Evolutionary conservation across 2,797 vertebrate species (phyloP).

Genomic region (Lepus townsendii): DNA sequence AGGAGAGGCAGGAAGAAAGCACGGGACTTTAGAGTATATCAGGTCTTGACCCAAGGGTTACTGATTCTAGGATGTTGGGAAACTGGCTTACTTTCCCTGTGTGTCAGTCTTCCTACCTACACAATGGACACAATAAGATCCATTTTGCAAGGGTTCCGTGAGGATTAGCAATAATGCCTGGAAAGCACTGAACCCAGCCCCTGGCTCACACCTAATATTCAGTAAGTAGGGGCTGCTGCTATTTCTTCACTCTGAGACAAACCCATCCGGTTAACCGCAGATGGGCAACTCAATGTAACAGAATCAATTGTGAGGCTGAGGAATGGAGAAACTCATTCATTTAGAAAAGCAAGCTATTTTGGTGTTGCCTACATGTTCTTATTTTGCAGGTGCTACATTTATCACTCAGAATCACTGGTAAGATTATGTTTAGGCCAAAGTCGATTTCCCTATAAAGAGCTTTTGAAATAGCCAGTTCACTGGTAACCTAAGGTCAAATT

Average conservation of each 20-base stretch:
- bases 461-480: neutral
- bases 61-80: neutral
- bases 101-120: slow-evolving; percentile 1
- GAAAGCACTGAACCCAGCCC: neutral
- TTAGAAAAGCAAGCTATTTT: neutral
- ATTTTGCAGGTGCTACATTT: neutral
- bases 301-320: neutral
- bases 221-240: neutral
- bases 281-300: neutral
- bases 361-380: neutral
- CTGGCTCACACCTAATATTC: neutral
- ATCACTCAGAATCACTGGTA: neutral
- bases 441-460: slow-evolving; percentile 19
- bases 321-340: neutral
- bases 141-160: neutral
- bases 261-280: neutral
- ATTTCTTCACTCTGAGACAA: neutral
- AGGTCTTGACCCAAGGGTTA: neutral
- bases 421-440: neutral
- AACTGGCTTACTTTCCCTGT: neutral
- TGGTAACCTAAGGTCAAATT: slow-evolving; percentile 9
- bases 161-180: neutral
- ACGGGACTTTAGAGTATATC: neutral
- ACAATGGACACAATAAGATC: neutral
- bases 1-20: neutral